Evolutionary conservation across 2,888 invertebrate genomes (phyloP), one percentile per base, ranked within the genome.

Genomic region (Brenthis ino): DNA sequence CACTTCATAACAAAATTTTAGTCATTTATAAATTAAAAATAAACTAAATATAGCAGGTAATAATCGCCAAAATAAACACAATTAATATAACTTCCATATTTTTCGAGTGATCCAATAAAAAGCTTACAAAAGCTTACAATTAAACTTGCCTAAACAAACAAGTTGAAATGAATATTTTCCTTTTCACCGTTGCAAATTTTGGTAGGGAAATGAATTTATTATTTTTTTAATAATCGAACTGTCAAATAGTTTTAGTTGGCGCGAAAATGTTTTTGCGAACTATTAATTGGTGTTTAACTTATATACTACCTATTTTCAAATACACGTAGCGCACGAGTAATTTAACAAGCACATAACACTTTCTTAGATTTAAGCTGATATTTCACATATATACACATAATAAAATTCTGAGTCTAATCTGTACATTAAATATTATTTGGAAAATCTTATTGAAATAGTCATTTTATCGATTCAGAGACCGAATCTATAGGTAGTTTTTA

Each of bases 111-210:
- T 55, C 48, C 60, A 55, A 60, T 48, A 55, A 60, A 51, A 61
- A 54, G 58, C 54, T 58, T 43, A 54, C 50, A 56, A 64, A 67
- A 64, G 64, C 66, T 64, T 53, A 47, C 54, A 57, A 70, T 67
- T 64, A 60, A 70, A 64, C 60, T 54, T 57, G 60, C 65, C 37
- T 37, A 57, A 48, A 48, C 51, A 70, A 66, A 70, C 57, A 65
- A 70, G 65, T 61, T 63, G 55, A 68, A 61, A 63, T 68, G 53
- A 33, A 65, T 68, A 63, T 65, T 71, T 67, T 53, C 43, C 64
- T 60, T 56, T 69, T 51, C 54, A 58, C 13, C 51, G 54, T 47
- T 51, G 64, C 67, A 64, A 43, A 60, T 64, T 69, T 54, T 63
- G 33, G 53, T 33, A 33, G 37, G 47, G 16, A 63, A 58, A 48